phyloP scores from a whole-genome alignment of 1,140 invertebrate genomes.

The Anthonomus grandis region DNA sequence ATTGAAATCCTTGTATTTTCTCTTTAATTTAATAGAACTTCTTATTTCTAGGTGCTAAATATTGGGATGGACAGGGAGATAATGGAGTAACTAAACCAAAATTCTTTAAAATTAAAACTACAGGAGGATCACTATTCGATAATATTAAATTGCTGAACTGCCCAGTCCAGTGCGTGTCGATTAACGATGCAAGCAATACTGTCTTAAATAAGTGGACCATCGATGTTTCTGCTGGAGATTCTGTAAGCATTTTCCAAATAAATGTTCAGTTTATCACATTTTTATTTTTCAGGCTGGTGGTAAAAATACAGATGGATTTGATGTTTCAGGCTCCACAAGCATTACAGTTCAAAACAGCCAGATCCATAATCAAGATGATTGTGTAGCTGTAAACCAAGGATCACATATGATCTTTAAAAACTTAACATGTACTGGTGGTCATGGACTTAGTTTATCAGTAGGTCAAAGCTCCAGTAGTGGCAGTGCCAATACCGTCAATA shows the following conservation, averaged over 20 bases:
- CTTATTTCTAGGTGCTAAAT: conserved; percentile 7
- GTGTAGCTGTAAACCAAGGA: conserved; percentile 24
- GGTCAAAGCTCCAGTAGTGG: conserved; percentile 10
- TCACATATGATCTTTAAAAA: conserved; percentile 14
- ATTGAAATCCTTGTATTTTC: no score
- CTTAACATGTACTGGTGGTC: conserved; percentile 24
- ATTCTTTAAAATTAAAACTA: conserved; percentile 18
- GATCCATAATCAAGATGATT: conserved; percentile 28
- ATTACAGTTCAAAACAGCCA: conserved; percentile 13
- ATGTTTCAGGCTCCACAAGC: conserved; percentile 9
- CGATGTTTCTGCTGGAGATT: conserved; percentile 15
- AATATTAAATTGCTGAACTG: conserved; percentile 17
- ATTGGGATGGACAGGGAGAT: conserved; percentile 25
- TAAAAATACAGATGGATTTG: conserved; percentile 29
- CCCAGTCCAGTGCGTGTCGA: conserved; percentile 18
- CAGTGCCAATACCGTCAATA: conserved; percentile 15
- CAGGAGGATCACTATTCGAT: conserved; percentile 8
- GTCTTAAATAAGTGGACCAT: conserved; percentile 5
- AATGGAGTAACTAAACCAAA: conserved; percentile 16
- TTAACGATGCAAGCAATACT: conserved; percentile 1
- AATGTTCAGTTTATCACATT: neutral
- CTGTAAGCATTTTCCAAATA: neutral
- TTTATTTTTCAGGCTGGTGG: conserved; percentile 5
- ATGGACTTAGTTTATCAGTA: conserved; percentile 26
- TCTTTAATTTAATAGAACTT: no score